Base-by-base conservation (phyloP, 2,888 invertebrate genomes). In the Lapara coniferarum region DNA sequence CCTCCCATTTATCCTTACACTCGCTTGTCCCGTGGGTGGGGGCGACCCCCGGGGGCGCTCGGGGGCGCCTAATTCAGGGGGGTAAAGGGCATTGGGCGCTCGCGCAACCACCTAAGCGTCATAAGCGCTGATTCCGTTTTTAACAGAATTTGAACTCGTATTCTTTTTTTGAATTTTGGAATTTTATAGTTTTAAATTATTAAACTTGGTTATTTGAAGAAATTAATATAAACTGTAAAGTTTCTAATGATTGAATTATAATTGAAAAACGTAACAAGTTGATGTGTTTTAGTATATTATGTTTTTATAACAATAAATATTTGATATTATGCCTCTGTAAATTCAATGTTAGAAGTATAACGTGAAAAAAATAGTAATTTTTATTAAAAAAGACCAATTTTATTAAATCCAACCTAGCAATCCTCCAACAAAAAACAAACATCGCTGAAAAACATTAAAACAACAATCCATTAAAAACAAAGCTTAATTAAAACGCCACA, bases 1-100 rank as follows among this genome's bases (percentile, higher is more conserved):
- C 93, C 93, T 92, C 92, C 93, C 93, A 93, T 93, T 93, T 93
- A 93, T 93, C 93, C 93, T 91, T 92, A 92, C 92, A 91, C 92
- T 92, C 84, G 88, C 86, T 83, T 91, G 92, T 91, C 89, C 89
- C 89, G 90, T 85, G 81, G 83, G 79, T 82, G 87, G 80, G 78
- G 82, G 81, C 68, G 70, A 58, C 69, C 71, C 77, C 75, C 77
- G 71, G 72, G 74, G 69, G 77, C n/a, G 75, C 68, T 70, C 37
- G 70, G 73, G 82, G 83, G 81, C 80, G 84, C 77, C 89, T 88
- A 89, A 89, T 89, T 89, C 85, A 80, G 89, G 88, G 83, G 82
- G 87, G 84, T 84, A 88, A 88, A 91, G 92, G 93, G 91, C 91
- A 91, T 84, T 81, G 89, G 89, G 88, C 85, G 86, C 83, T 81